Evolutionary conservation across 2,797 vertebrate genomes (phyloP).

Genomic region (Pseudocheirus occidentalis): DNA sequence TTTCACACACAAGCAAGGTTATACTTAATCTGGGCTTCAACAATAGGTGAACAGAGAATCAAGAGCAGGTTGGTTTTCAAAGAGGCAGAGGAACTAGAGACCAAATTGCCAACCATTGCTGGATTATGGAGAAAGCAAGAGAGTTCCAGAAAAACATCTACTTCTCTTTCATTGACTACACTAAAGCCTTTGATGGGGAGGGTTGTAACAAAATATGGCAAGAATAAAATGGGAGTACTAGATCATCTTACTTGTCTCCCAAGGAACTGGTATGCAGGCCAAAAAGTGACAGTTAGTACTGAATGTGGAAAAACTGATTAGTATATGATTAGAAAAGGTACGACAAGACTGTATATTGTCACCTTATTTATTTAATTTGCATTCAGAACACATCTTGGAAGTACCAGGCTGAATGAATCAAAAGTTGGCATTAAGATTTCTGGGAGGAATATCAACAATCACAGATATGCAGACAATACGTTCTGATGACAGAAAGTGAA

Average conservation of each 20-base stretch:
- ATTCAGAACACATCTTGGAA: background rate
- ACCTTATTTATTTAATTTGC: background rate
- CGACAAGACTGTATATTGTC: background rate
- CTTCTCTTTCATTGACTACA: background rate
- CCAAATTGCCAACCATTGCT: background rate
- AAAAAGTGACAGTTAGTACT: background rate
- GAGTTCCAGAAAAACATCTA: background rate
- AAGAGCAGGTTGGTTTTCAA: background rate
- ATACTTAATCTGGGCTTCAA: background rate
- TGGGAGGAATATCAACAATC: background rate
- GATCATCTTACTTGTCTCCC: background rate
- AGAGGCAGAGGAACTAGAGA: background rate
- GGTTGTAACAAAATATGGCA: background rate
- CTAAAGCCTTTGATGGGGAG: background rate
- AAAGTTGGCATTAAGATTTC: background rate
- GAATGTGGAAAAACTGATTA: background rate
- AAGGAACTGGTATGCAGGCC: background rate
- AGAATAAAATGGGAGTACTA: background rate
- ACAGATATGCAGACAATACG: background rate
- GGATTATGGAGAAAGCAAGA: background rate
- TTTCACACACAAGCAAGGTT: too few relatives aligned
- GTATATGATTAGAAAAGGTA: background rate
- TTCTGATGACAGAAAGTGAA: background rate
- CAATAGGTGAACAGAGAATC: background rate
- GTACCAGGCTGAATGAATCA: background rate